Evolutionary conservation across 2,797 vertebrate species (phyloP).

Genomic region (Glyptemys insculpta): DNA sequence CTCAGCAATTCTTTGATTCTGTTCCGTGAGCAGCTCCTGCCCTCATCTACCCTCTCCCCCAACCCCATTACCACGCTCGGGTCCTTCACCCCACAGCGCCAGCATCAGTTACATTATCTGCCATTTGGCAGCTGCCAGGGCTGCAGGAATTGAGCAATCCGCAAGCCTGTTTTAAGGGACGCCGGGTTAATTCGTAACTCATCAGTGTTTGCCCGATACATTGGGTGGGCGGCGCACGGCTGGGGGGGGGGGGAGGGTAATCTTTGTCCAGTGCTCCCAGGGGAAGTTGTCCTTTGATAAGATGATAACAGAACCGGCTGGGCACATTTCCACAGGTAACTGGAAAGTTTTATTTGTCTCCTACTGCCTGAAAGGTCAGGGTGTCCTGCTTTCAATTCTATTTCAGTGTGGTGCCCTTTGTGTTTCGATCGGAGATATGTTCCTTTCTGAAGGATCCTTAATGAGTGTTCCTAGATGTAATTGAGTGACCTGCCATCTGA

Average conservation of each 20-base stretch:
- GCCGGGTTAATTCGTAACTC: background rate
- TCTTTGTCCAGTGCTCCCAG: background rate
- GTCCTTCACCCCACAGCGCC: background rate
- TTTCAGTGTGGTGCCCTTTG: slow-evolving; percentile 66
- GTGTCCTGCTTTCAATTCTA: slow-evolving; percentile 47
- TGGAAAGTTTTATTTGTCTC: slow-evolving; percentile 56
- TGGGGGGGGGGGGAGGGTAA: background rate
- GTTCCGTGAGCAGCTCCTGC: background rate
- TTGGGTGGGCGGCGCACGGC: background rate
- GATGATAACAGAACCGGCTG: slow-evolving; percentile 23
- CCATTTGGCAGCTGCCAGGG: background rate
- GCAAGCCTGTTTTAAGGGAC: background rate
- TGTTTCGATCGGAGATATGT: background rate
- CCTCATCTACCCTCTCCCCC: background rate
- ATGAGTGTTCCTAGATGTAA: background rate
- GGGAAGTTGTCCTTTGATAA: slow-evolving; percentile 30
- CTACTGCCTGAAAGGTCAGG: slow-evolving; percentile 69
- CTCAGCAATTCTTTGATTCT: background rate
- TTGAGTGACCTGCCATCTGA: background rate
- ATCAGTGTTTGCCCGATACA: background rate
- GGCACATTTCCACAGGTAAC: slow-evolving; percentile 59
- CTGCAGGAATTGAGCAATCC: background rate
- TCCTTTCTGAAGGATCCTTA: background rate
- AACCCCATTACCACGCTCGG: background rate
- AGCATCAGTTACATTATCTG: background rate